Evolutionary conservation across 2,113 vertebrate species (phyloP).

Genomic region (Myotis davidii): DNA sequence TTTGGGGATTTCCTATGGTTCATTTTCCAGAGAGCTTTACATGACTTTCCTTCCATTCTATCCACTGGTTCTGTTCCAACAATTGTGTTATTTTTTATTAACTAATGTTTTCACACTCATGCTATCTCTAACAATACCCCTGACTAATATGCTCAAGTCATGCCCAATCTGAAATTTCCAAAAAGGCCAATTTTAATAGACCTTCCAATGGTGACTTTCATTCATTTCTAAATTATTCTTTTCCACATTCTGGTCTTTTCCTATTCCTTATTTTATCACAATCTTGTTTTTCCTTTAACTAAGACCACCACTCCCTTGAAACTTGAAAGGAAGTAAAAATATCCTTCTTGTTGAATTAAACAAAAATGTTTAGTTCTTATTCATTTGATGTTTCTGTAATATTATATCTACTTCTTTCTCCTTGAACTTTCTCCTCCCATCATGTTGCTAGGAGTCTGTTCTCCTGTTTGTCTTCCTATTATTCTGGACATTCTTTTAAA

Average conservation of each 20-base stretch:
- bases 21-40: not conserved
- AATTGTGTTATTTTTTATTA: not conserved
- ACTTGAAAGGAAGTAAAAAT: not conserved
- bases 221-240: not conserved
- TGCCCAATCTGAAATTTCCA: not conserved
- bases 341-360: not conserved
- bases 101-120: not conserved
- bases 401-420: not conserved
- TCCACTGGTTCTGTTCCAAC: not conserved
- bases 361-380: no score
- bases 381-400: not conserved
- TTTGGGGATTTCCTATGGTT: accelerated
- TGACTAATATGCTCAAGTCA: not conserved
- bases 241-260: not conserved
- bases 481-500: conserved; percentile 34
- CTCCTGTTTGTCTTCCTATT: not conserved
- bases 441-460: not conserved
- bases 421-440: not conserved
- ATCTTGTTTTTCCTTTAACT: not conserved
- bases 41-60: not conserved
- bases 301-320: not conserved
- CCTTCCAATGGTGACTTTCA: accelerated
- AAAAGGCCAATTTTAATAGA: no score
- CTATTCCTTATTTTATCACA: not conserved
- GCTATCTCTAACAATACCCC: not conserved